These are phyloP conservation scores for Lissonota sp. DNA, from an alignment of 2,888 invertebrate species.

Conservation along the genomic window DNA sequence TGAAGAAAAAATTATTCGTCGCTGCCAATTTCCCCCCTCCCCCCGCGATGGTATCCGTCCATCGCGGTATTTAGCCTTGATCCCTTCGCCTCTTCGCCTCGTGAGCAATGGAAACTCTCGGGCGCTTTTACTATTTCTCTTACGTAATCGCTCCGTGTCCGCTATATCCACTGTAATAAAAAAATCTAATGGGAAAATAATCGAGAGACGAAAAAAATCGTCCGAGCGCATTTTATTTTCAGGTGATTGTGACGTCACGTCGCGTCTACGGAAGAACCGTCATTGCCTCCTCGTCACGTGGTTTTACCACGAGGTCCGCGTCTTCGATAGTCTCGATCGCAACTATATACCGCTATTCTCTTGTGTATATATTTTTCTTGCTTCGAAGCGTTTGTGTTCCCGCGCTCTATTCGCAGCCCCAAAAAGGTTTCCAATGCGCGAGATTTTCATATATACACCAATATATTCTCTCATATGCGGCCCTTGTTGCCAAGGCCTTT, in stretches of 20 bases:
- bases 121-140: constrained; percentile 71
- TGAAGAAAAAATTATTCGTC: background rate
- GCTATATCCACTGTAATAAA: constrained; percentile 31
- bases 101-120: constrained; percentile 70
- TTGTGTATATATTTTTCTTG: too few relatives aligned
- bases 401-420: background rate
- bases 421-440: background rate
- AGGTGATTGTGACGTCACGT: constrained; percentile 46
- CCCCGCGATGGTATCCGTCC: constrained; percentile 21
- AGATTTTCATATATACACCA: constrained; percentile 12
- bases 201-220: background rate
- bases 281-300: constrained; percentile 51
- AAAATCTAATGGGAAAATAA: background rate
- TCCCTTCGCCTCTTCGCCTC: constrained; percentile 77
- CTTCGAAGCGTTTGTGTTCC: too few relatives aligned
- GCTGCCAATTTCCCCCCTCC: constrained; percentile 15
- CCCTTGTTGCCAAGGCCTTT: constrained; percentile 65
- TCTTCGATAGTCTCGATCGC: too few relatives aligned
- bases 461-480: constrained; percentile 15
- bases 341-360: too few relatives aligned
- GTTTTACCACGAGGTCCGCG: constrained; percentile 54
- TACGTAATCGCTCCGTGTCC: constrained; percentile 75
- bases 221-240: constrained; percentile 1
- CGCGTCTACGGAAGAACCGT: constrained; percentile 28
- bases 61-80: constrained; percentile 81